phyloP scores from a whole-genome alignment of 2,797 vertebrate species.

The Otolemur crassicaudatus region DNA sequence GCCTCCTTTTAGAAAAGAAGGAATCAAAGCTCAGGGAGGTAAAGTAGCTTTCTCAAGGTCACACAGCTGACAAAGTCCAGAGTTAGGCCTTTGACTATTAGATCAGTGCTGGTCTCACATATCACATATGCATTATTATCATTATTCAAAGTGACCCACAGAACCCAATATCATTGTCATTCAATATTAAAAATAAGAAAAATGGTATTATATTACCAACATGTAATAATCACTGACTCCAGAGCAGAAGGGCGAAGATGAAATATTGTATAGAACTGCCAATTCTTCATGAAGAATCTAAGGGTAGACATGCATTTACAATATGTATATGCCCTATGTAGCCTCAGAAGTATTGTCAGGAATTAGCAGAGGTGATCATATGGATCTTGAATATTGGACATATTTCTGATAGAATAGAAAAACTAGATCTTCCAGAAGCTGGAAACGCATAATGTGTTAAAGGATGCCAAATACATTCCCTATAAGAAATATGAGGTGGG shows the following conservation, averaged over 20 bases:
- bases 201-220: background rate
- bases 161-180: background rate
- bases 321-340: background rate
- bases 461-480: background rate
- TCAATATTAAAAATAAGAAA: constrained; percentile 27
- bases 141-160: background rate
- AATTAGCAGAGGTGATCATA: constrained; percentile 21
- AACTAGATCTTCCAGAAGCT: background rate
- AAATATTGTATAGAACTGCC: background rate
- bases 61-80: background rate
- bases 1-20: background rate
- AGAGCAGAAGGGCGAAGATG: background rate
- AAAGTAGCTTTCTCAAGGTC: constrained; percentile 46
- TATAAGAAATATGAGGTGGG: background rate
- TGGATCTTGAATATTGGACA: background rate
- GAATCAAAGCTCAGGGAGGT: background rate
- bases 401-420: background rate
- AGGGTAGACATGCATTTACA: background rate
- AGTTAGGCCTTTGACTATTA: background rate
- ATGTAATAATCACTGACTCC: background rate
- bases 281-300: background rate
- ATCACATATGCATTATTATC: background rate
- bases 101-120: background rate
- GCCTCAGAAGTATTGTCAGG: background rate
- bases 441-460: background rate